Evolutionary conservation across 2,888 invertebrate species (phyloP), one percentile per base, ranked within the genome.

Genomic region (Hydrotaea cyrtoneurina): DNA sequence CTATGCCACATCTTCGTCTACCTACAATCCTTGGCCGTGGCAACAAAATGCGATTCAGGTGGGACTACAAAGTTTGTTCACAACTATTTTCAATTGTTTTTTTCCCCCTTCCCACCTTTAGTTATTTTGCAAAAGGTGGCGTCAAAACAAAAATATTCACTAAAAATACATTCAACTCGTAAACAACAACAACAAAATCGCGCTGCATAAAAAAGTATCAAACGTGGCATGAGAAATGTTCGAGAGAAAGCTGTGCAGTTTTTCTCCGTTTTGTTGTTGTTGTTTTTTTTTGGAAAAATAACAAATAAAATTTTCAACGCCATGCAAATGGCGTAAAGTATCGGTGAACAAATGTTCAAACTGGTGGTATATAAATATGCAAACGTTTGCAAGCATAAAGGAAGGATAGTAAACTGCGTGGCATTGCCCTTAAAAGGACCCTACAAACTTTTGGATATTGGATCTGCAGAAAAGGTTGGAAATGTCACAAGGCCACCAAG

Each of bases 51-150:
- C 31, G 62, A 31, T 62, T 62, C 62, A 62, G 62, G 62, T 62
- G 62, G 26, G 26, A 36, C 8, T 26, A 62, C 62, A n/a, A 62
- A 62, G 26, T 62, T 62, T 62, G 62, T 62, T 62, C 62, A 23
- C 62, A 62, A 62, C 62, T 62, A 62, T 62, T 62, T 62, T 62
- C 36, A 10, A 31, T 59, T 59, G 26, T 59, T 59, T 59, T 62
- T 31, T 62, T 62, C n/a, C 5, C 26, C 1, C 50, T 31, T 4
- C 36, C 31, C 31, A n/a, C n/a, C n/a, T n/a, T n/a, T 31, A 4
- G 31, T 7, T 31, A 62, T 62, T 62, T 62, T 62, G 26, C 36
- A 62, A 15, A 62, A 62, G 36, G 62, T 31, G 31, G 50, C 36
- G 31, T 3, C 62, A 62, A 62, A 62, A 62, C 23, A 23, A 62